Percentiles rank a stretch among this genome's conserved stretches.
phyloP scores from a whole-genome alignment of 2,113 vertebrate species.

The Neodontobutis hainanensis region DNA sequence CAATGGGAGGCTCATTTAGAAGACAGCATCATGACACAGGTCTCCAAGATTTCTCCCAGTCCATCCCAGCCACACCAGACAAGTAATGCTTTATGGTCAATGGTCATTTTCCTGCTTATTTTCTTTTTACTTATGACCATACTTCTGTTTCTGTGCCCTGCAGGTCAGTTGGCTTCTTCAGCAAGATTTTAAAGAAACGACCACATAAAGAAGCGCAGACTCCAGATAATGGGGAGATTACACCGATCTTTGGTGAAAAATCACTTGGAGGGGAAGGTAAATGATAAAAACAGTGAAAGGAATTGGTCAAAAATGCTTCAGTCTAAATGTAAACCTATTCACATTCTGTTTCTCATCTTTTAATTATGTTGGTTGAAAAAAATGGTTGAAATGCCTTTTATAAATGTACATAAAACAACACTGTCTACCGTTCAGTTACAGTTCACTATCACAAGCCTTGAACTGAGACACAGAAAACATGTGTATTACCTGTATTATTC shows the following conservation, averaged over 20 bases:
- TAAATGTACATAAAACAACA: not conserved
- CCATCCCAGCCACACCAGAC: slow-evolving; percentile 79
- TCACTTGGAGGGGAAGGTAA: slow-evolving; percentile 69
- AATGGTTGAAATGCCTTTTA: not conserved
- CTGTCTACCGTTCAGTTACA: not conserved
- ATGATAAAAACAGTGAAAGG: not conserved
- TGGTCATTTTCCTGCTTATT: not conserved
- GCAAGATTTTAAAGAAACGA: slow-evolving; percentile 82
- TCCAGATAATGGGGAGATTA: slow-evolving; percentile 78
- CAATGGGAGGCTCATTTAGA: slow-evolving; percentile 74
- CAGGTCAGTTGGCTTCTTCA: slow-evolving; percentile 78
- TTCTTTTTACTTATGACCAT: no score
- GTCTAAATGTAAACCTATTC: not conserved
- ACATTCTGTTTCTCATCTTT: not conserved
- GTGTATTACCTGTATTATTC: slow-evolving; percentile 41
- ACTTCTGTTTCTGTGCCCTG: slow-evolving; percentile 16
- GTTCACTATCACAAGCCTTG: slow-evolving; percentile 9
- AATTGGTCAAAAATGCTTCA: not conserved
- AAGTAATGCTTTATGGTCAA: slow-evolving; percentile 73
- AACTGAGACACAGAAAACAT: slow-evolving; percentile 43
- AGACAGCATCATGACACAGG: slow-evolving; percentile 61
- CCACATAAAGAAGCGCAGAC: slow-evolving; percentile 79
- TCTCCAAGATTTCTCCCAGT: slow-evolving; percentile 59
- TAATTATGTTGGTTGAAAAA: not conserved
- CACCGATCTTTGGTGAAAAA: slow-evolving; percentile 62